A percentile compares a stretch with the other conserved stretches of the same genome.
phyloP scores from a whole-genome alignment of 2,797 vertebrate genomes.

The Anguilla megastoma region DNA sequence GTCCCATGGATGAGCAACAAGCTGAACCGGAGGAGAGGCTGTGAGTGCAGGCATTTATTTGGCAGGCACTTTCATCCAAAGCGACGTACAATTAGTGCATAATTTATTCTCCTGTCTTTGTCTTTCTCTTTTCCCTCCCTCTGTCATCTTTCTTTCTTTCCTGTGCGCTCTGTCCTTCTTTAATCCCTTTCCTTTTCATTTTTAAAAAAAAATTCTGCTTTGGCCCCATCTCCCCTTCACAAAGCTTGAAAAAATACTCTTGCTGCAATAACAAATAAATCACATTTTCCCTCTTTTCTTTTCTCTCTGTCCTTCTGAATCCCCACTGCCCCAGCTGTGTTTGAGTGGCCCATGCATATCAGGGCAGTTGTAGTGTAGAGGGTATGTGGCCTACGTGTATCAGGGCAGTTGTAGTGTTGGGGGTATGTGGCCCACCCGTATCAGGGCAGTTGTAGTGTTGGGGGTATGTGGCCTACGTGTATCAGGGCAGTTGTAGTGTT shows the following conservation, averaged over 20 bases:
- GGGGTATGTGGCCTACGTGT: neutral
- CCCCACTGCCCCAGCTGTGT: neutral
- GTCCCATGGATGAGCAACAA: slow-evolving; percentile 71
- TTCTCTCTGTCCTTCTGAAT: slow-evolving; percentile 22
- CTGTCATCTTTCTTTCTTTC: neutral
- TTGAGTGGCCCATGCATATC: neutral
- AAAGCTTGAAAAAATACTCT: neutral
- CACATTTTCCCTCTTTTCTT: neutral
- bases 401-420: neutral
- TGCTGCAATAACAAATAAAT: neutral
- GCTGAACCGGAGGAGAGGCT: slow-evolving; percentile 73
- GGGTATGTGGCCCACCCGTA: neutral
- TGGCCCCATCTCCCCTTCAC: too few species aligned
- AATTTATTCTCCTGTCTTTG: neutral
- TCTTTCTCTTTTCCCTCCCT: neutral
- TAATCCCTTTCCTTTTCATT: neutral
- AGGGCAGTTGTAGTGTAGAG: neutral
- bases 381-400: neutral
- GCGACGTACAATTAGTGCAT: too few species aligned
- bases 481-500: neutral
- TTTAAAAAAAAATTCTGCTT: too few species aligned
- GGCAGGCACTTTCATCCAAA: too few species aligned
- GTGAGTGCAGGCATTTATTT: slow-evolving; percentile 67
- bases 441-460: neutral
- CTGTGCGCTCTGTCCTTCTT: neutral